phyloP scores from a whole-genome alignment of 2,888 invertebrate species.

The Steinernema scapterisci region DNA sequence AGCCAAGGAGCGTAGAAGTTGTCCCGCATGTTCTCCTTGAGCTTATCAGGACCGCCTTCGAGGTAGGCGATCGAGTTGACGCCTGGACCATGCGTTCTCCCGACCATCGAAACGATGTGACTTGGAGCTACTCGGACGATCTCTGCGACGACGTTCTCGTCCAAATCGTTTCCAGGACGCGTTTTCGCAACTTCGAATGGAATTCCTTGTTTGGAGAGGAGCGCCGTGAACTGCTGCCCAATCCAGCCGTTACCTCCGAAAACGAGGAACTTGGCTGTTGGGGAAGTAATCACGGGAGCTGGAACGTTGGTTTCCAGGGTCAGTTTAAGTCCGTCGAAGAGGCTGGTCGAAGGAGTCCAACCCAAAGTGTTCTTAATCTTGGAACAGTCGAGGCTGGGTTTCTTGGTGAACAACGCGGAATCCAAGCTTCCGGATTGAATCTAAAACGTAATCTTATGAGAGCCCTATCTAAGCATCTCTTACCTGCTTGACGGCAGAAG shows the following conservation, averaged over 20 bases:
- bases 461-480: neutral
- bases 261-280: conserved; percentile 38
- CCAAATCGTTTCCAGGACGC: conserved; percentile 40
- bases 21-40: conserved; percentile 54
- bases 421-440: neutral
- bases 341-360: conserved; percentile 11
- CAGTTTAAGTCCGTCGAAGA: conserved; percentile 11
- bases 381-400: conserved; percentile 21
- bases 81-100: conserved; percentile 52
- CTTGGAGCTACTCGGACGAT: conserved; percentile 42
- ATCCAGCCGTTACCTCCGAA: conserved; percentile 52
- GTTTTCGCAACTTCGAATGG: conserved; percentile 34
- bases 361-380: neutral
- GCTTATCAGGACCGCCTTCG: conserved; percentile 49
- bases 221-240: conserved; percentile 43
- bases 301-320: neutral
- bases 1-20: conserved; percentile 65
- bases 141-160: conserved; percentile 43
- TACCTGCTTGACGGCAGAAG: conserved; percentile 4
- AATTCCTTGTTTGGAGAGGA: conserved; percentile 38
- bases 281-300: neutral
- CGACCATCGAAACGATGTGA: conserved; percentile 51
- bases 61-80: conserved; percentile 42
- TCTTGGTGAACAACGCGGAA: conserved; percentile 1
- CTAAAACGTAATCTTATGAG: neutral